A percentile compares a stretch with the other conserved stretches of the same genome.
These are phyloP conservation scores for Rallus crepitans DNA, from an alignment of 2,797 vertebrate genomes.

Conservation along the genomic window DNA sequence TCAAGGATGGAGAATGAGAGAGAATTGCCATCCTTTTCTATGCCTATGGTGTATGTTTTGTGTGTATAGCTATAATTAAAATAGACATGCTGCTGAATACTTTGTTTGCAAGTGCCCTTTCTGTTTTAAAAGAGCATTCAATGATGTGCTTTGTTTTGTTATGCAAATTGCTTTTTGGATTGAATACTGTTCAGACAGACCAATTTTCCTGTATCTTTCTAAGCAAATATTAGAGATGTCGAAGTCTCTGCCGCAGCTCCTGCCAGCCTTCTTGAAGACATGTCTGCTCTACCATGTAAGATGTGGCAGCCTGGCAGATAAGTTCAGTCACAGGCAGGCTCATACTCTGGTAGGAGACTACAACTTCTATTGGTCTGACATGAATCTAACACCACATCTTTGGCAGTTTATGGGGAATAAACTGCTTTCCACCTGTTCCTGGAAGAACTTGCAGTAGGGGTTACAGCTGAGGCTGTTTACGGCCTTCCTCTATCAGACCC, in stretches of 20 bases:
- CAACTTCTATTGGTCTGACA: neutral
- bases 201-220: neutral
- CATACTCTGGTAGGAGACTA: neutral
- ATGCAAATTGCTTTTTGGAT: constrained; percentile 26
- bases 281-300: neutral
- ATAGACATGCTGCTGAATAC: neutral
- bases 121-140: neutral
- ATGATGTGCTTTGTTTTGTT: neutral
- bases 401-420: constrained; percentile 1
- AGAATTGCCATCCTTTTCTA: neutral
- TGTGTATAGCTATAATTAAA: neutral
- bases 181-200: neutral
- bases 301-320: neutral
- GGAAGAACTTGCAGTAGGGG: neutral
- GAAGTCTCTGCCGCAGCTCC: neutral
- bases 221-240: constrained; percentile 12
- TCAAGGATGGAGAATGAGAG: neutral
- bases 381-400: neutral
- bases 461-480: neutral
- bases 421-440: neutral
- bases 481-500: neutral
- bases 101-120: neutral
- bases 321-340: neutral
- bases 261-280: neutral
- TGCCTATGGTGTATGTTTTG: neutral